phyloP scores from a whole-genome alignment of 2,113 vertebrate species.

The Daboia siamensis region DNA sequence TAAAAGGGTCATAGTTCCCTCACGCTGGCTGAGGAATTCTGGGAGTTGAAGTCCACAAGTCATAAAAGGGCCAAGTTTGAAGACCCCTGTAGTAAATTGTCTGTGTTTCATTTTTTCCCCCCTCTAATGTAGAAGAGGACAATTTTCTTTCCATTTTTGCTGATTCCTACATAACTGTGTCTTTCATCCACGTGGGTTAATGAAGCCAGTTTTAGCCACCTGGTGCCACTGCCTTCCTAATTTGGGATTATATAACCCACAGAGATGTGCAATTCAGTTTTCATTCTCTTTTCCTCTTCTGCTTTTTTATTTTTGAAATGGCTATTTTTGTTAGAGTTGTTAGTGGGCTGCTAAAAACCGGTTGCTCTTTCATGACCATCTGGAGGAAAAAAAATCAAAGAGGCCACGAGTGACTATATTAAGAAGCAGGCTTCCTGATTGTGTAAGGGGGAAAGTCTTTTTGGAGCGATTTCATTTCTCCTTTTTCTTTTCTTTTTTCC shows the following conservation, averaged over 20 bases:
- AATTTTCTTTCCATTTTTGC: background rate
- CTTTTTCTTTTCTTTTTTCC: background rate
- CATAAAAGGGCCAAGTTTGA: too few species aligned
- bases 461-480: background rate
- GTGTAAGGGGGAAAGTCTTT: background rate
- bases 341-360: background rate
- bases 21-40: too few species aligned
- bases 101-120: background rate
- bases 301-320: background rate
- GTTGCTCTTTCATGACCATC: background rate
- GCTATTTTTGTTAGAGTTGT: background rate
- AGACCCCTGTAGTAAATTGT: too few species aligned
- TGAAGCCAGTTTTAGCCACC: background rate
- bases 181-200: background rate
- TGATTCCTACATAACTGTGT: background rate
- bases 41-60: too few species aligned
- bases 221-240: background rate
- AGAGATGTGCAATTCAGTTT: background rate
- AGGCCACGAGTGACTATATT: too few species aligned
- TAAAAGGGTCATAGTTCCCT: too few species aligned
- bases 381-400: background rate
- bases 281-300: background rate
- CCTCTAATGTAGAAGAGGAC: background rate
- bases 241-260: background rate
- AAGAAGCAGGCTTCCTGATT: background rate